phyloP scores from a whole-genome alignment of 2,113 vertebrate species.

The Vanacampus margaritifer region DNA sequence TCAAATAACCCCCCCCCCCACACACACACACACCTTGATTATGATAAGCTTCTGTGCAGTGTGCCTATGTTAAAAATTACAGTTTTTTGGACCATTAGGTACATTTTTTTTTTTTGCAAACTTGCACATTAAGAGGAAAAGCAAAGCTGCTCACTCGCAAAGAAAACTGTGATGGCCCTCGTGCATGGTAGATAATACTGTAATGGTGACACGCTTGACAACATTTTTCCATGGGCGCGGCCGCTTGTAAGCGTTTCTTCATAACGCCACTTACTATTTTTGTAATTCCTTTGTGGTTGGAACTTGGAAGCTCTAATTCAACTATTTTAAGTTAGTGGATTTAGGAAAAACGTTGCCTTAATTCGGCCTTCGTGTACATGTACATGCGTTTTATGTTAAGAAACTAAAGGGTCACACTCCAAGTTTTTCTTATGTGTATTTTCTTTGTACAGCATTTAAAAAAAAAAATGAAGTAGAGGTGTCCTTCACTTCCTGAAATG shows the following conservation, averaged over 20 bases:
- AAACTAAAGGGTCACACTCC: slow-evolving; percentile 41
- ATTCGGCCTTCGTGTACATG: slow-evolving; percentile 31
- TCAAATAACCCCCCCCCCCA: too few relatives aligned
- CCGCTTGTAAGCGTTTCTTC: neutral
- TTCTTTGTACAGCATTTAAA: slow-evolving; percentile 11
- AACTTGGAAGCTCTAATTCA: neutral
- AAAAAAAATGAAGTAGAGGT: neutral
- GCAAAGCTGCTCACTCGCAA: neutral
- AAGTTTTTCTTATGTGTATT: slow-evolving; percentile 9
- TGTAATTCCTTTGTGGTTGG: neutral
- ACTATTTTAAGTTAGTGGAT: neutral
- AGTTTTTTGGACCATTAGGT: neutral
- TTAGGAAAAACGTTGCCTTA: slow-evolving; percentile 47
- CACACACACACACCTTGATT: too few relatives aligned
- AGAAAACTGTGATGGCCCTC: neutral
- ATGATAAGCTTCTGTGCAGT: neutral
- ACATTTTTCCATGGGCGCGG: neutral
- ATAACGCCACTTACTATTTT: neutral
- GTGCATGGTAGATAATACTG: neutral
- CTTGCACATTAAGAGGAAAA: neutral
- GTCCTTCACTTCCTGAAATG: neutral
- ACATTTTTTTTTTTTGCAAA: neutral
- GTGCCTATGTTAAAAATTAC: neutral
- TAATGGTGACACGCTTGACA: neutral
- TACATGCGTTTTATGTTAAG: slow-evolving; percentile 28